Conservation (phyloP, 1,140 invertebrate species). For the Scaptomyza graminum region DNA sequence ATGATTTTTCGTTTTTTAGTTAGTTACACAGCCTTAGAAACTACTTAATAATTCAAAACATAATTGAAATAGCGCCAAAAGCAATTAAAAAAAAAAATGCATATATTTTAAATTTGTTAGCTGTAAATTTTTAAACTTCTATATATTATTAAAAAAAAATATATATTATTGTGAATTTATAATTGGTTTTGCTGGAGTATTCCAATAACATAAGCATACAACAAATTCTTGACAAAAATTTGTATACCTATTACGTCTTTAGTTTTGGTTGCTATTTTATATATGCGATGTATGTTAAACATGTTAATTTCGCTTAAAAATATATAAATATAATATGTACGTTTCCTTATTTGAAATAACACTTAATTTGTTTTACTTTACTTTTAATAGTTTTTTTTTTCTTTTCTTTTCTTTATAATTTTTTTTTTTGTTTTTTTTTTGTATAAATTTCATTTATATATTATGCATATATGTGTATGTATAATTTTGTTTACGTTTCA, state of each 20-base stretch:
- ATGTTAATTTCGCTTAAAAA: slow-evolving; percentile 73
- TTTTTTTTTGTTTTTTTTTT: slow-evolving; percentile 20
- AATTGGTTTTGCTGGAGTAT: slow-evolving; percentile 52
- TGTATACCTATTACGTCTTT: slow-evolving; percentile 58
- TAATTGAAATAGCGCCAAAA: slow-evolving; percentile 39
- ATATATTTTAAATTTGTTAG: slow-evolving; percentile 12
- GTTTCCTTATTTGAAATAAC: slow-evolving; percentile 44
- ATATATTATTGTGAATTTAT: slow-evolving; percentile 20
- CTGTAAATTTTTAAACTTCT: not conserved
- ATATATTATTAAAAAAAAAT: slow-evolving; percentile 33
- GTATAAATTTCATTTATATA: slow-evolving; percentile 73
- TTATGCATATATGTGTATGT: slow-evolving; percentile 46
- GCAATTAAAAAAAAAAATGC: not conserved
- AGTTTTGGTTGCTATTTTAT: slow-evolving; percentile 54
- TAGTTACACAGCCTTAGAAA: slow-evolving; percentile 82
- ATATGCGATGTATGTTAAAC: slow-evolving; percentile 66
- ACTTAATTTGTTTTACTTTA: slow-evolving; percentile 16
- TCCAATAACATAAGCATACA: slow-evolving; percentile 51
- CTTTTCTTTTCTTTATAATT: slow-evolving; percentile 1
- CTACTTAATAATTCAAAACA: slow-evolving; percentile 69
- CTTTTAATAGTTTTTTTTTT: slow-evolving; percentile 27
- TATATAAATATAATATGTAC: slow-evolving; percentile 57
- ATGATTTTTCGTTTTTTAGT: slow-evolving; percentile 57
- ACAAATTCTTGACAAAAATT: slow-evolving; percentile 46
- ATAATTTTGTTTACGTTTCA: slow-evolving; percentile 46